These are phyloP conservation scores for Quiscalus mexicanus DNA, from an alignment of 2,113 vertebrate species.

Conservation along the genomic window DNA sequence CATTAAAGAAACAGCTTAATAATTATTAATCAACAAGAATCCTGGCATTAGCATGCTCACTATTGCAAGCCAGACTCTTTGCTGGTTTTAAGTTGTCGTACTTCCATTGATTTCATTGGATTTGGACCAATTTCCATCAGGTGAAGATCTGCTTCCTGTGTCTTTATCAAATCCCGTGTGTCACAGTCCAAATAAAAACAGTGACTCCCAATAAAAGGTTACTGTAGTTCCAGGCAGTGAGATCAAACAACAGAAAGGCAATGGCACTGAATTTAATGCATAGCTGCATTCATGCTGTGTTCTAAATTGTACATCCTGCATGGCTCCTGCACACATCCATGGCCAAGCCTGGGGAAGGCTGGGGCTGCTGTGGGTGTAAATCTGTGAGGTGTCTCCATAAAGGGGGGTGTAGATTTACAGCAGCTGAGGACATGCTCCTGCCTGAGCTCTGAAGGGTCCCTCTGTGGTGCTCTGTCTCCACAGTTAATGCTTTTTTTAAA, in stretches of 20 bases:
- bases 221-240: not conserved
- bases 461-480: not conserved
- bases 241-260: not conserved
- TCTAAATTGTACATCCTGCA: not conserved
- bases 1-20: conserved; percentile 2
- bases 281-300: not conserved
- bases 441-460: not conserved
- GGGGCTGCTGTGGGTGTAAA: not conserved
- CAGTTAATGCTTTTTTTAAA: conserved; percentile 3
- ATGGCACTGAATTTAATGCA: not conserved
- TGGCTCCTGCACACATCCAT: not conserved
- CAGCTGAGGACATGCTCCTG: not conserved
- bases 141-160: not conserved
- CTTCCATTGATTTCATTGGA: not conserved
- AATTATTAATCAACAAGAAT: not conserved
- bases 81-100: not conserved
- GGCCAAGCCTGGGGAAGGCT: not conserved
- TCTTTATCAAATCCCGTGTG: not conserved
- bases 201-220: not conserved
- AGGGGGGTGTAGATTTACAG: not conserved
- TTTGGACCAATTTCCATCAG: not conserved
- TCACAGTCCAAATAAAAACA: not conserved
- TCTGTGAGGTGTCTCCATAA: not conserved
- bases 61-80: not conserved
- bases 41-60: not conserved